phyloP scores from a whole-genome alignment of 2,113 vertebrate genomes.

The Cyprinodon variegatus region DNA sequence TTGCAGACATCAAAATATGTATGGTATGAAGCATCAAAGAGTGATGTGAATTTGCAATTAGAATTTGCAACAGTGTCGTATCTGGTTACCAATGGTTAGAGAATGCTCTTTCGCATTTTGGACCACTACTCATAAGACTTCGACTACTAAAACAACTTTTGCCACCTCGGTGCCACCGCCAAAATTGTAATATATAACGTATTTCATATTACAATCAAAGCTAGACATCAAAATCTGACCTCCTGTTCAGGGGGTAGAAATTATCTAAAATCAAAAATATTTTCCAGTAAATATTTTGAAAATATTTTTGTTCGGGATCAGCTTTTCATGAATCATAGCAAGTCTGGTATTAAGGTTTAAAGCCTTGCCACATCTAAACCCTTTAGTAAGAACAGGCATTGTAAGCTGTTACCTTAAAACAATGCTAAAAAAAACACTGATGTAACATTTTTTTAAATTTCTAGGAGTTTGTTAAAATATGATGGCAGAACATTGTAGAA shows the following conservation, averaged over 20 bases:
- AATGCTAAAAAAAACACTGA: background rate
- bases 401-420: background rate
- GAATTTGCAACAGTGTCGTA: background rate
- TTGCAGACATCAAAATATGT: background rate
- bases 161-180: too few species aligned
- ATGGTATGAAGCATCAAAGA: background rate
- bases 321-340: background rate
- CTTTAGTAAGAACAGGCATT: background rate
- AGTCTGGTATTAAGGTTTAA: background rate
- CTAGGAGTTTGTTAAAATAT: background rate
- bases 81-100: too few species aligned
- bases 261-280: background rate
- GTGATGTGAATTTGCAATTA: background rate
- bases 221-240: background rate
- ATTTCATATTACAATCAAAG: background rate
- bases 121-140: too few species aligned
- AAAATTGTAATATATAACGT: too few species aligned
- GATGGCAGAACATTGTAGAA: background rate
- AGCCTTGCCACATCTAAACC: too few species aligned
- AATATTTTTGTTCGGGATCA: background rate
- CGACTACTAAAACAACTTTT: too few species aligned
- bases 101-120: too few species aligned
- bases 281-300: background rate
- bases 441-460: background rate
- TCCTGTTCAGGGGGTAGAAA: background rate